Evolutionary conservation across 35 echinoderm and acorn worm genomes (phyloP), one percentile per base, ranked within the genome.

Genomic region (Heliocidaris erythrogramma): DNA sequence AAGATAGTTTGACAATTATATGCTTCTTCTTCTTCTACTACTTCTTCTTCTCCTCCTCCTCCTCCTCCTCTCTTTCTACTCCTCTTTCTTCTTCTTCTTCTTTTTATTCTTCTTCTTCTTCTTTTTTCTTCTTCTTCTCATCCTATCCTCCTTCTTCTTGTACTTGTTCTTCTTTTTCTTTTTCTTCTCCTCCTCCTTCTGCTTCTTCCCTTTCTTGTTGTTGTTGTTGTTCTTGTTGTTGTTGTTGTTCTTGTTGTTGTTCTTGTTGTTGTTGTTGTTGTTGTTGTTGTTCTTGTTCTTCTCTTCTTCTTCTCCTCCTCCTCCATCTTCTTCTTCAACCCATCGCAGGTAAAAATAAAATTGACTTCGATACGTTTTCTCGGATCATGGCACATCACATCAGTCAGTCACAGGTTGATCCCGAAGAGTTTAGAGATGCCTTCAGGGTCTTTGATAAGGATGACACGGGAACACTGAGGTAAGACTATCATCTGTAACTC

Each of bases 391-490:
- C 31, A 27, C 47, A 49, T 49, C 91, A 92, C 49, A 92, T 92
- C 31, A 59, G 91, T 13, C 91, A 92, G 29, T 92, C 91, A 30
- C 91, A 59, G 29, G 91, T 92, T 1, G 49, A 92, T 59, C 12
- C 91, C 30, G 91, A 92, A 59, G 91, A 92, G 17, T 92, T 92
- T n/a, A 16, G 91, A 59, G 91, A 92, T 59, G 91, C 91, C 10
- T 92, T 92, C 4, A 49, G 91, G 30, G 49, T 92, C 5, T 92
- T 92, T 59, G 91, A 92, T 92, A 92, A 92, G 30, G 91, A 92
- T 59, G 91, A 92, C 91, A 92, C 91, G 18, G 91, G 91, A 59
- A 92, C 91, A 48, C n/a, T 92, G 5, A 92, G 91, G 91, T 92
- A 49, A 7, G 91, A 29, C 31, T 35, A 32, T 89, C 5, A 35